These are phyloP conservation scores for Dicaeum eximium DNA, from an alignment of 2,113 vertebrate genomes.

Conservation along the genomic window DNA sequence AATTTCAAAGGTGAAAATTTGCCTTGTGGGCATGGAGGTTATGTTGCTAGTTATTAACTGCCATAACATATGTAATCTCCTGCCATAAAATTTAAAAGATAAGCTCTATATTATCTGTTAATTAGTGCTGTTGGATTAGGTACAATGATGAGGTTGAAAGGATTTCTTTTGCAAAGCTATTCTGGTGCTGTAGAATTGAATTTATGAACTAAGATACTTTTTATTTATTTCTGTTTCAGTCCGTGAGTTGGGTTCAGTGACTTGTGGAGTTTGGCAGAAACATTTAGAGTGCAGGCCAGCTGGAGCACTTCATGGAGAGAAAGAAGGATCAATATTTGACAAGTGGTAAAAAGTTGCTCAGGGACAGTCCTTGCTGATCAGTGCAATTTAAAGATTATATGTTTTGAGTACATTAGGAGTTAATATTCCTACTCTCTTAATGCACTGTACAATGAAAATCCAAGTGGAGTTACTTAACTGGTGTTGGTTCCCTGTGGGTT, in stretches of 20 bases:
- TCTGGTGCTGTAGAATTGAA: neutral
- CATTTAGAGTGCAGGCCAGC: neutral
- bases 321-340: neutral
- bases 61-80: neutral
- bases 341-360: neutral
- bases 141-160: neutral
- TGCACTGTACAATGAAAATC: neutral
- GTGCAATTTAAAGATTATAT: neutral
- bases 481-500: constrained; percentile 25
- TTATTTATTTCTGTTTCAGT: neutral
- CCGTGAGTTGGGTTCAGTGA: neutral
- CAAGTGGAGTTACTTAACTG: constrained; percentile 8
- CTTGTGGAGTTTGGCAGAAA: neutral
- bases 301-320: neutral
- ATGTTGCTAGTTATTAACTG: neutral
- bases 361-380: neutral
- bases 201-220: neutral
- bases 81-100: neutral
- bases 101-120: neutral
- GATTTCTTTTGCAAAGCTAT: neutral
- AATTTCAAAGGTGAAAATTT: neutral
- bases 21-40: neutral
- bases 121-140: neutral
- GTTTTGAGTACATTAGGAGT: neutral
- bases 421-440: neutral